A percentile compares a stretch with the other conserved stretches of the same genome.
Conservation (phyloP, 2,797 vertebrate genomes). For the Dromococcyx pavoninus region DNA sequence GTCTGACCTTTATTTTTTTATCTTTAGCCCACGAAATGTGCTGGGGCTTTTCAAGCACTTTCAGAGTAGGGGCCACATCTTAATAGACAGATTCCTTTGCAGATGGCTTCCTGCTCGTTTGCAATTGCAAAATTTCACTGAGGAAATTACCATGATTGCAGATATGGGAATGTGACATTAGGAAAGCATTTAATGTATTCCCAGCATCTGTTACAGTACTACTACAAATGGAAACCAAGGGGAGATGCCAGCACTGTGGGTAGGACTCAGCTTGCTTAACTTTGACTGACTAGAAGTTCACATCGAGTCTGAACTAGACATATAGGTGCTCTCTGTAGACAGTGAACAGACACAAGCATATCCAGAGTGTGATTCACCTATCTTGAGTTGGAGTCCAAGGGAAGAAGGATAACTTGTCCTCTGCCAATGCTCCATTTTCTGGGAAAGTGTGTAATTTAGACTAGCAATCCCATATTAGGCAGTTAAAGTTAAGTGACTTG, state of each 20-base stretch:
- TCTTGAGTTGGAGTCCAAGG: not conserved
- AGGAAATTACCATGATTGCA: slow-evolving; percentile 49
- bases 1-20: not conserved
- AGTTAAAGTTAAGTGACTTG: not conserved
- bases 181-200: slow-evolving; percentile 60
- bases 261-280: not conserved
- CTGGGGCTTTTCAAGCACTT: slow-evolving; percentile 41
- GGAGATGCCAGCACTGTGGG: slow-evolving; percentile 33
- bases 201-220: slow-evolving; percentile 55
- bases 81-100: slow-evolving; percentile 47
- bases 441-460: not conserved
- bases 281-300: not conserved
- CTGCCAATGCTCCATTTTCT: not conserved
- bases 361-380: not conserved
- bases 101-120: slow-evolving; percentile 40
- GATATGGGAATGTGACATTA: slow-evolving; percentile 64
- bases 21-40: slow-evolving; percentile 37
- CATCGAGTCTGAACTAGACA: not conserved
- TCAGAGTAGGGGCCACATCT: not conserved
- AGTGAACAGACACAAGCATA: not conserved
- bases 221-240: slow-evolving; percentile 47
- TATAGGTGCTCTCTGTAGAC: not conserved
- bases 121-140: slow-evolving; percentile 52
- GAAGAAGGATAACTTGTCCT: not conserved
- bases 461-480: not conserved